Evolutionary conservation across 2,113 vertebrate genomes (phyloP), one percentile per base, ranked within the genome.

Genomic region (Chionodraco myersi): DNA sequence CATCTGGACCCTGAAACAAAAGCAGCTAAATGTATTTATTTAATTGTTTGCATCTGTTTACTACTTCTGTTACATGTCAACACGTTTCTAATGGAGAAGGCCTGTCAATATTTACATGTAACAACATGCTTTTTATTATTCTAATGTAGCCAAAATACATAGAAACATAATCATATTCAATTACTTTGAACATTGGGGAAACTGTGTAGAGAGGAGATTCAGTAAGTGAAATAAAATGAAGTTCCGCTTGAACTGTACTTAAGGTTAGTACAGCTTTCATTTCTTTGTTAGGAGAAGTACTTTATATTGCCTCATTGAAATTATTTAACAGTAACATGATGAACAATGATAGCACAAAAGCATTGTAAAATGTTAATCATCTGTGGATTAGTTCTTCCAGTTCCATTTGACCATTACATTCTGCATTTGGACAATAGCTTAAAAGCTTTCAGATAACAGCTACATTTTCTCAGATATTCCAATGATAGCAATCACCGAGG

Each of bases 361-460:
- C n/a, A 5, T 13, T 51, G 84, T 63, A 87, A 30, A 66, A 86
- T 78, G 36, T 26, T 4, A 79, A 82, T 41, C 6, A 77, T 81
- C 51, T 80, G 12, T n/a, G 53, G 63, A 83, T 83, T 68, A 71
- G 61, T 58, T 48, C 48, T 72, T 69, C 72, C 58, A 75, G 66
- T 71, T 80, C 72, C 57, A 86, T 90, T 84, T 86, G 65, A 67
- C 64, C 66, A 76, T 90, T 76, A 72, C 53, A 84, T 80, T 59
- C 6, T 69, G 77, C 65, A 62, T 82, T 84, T 80, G 59, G 70
- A 80, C 74, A 85, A 86, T 47, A 59, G 76, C 72, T 82, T 84
- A 86, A 92, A 92, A 90, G 86, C 82, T 60, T 82, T 83, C 49
- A 79, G 83, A 87, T 84, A 86, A 84, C 68, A 41, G 52, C 85